These are phyloP conservation scores for Salmo trutta DNA, from an alignment of 2,797 vertebrate species.

Conservation along the genomic window DNA sequence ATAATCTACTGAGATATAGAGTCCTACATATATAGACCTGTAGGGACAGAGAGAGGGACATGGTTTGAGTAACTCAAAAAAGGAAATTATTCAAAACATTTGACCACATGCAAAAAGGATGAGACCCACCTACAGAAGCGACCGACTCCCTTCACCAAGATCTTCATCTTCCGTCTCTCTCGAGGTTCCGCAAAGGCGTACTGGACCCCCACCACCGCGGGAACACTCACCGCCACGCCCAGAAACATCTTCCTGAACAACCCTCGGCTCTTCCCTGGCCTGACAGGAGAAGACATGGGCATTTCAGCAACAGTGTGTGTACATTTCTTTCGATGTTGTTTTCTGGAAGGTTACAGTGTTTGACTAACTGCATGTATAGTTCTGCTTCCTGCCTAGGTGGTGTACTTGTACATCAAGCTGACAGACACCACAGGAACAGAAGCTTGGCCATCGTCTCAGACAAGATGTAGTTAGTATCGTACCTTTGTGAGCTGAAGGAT, in stretches of 20 bases:
- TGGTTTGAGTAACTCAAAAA: background rate
- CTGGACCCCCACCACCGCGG: slow-evolving; percentile 54
- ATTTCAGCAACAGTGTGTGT: background rate
- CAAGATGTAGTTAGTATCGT: background rate
- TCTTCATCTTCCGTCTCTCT: slow-evolving; percentile 77
- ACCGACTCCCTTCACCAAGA: slow-evolving; percentile 72
- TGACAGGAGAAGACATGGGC: slow-evolving; percentile 35
- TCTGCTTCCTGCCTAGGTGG: background rate
- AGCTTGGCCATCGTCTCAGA: background rate
- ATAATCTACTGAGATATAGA: slow-evolving; percentile 87
- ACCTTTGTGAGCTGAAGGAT: slow-evolving; percentile 70
- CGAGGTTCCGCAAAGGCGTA: slow-evolving; percentile 68
- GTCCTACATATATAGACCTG: slow-evolving; percentile 84
- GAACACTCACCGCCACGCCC: slow-evolving; percentile 55
- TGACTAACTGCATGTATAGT: background rate
- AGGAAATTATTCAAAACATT: background rate
- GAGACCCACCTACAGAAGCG: slow-evolving; percentile 81
- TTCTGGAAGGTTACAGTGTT: background rate
- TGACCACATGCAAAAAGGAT: background rate
- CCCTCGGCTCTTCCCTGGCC: slow-evolving; percentile 54
- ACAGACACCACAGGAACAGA: background rate
- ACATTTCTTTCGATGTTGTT: too few species aligned
- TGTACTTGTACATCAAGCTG: background rate
- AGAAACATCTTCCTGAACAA: slow-evolving; percentile 68
- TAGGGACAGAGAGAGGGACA: slow-evolving; percentile 17